Conservation (phyloP, 2,888 invertebrate species). For the Stenoptilia bipunctidactyla region DNA sequence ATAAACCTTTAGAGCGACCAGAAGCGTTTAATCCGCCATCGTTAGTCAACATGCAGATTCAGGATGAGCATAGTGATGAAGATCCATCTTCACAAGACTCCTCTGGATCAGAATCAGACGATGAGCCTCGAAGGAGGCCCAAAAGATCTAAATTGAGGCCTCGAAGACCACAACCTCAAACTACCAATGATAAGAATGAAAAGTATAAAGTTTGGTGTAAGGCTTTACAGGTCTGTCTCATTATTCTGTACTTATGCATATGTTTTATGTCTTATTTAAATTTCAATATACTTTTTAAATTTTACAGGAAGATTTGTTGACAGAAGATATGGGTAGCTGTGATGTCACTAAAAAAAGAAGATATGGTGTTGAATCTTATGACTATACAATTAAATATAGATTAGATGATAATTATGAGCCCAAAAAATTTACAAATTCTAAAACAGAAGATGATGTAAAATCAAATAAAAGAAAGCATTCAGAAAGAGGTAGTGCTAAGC, state of each 20-base stretch:
- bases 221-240: slow-evolving; percentile 48
- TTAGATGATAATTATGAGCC: slow-evolving; percentile 63
- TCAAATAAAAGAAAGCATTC: slow-evolving; percentile 71
- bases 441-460: slow-evolving; percentile 24
- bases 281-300: no score
- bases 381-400: slow-evolving; percentile 75
- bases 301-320: slow-evolving; percentile 83
- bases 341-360: slow-evolving; percentile 78
- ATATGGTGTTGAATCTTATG: slow-evolving; percentile 84
- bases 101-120: slow-evolving; percentile 72
- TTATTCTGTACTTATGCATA: not conserved
- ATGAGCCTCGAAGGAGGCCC: slow-evolving; percentile 56
- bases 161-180: slow-evolving; percentile 29
- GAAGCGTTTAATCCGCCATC: slow-evolving; percentile 63
- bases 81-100: slow-evolving; percentile 63
- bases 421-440: slow-evolving; percentile 43
- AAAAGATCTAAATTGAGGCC: slow-evolving; percentile 68
- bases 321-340: slow-evolving; percentile 82
- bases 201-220: slow-evolving; percentile 86
- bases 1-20: slow-evolving; percentile 71
- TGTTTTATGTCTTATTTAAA: no score
- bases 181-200: slow-evolving; percentile 65
- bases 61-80: slow-evolving; percentile 73
- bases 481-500: slow-evolving; percentile 71
- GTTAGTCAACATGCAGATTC: slow-evolving; percentile 63